A percentile compares a stretch with the other conserved stretches of the same genome.
These are phyloP conservation scores for Mamestra configurata DNA, from an alignment of 1,140 invertebrate species.

Conservation along the genomic window DNA sequence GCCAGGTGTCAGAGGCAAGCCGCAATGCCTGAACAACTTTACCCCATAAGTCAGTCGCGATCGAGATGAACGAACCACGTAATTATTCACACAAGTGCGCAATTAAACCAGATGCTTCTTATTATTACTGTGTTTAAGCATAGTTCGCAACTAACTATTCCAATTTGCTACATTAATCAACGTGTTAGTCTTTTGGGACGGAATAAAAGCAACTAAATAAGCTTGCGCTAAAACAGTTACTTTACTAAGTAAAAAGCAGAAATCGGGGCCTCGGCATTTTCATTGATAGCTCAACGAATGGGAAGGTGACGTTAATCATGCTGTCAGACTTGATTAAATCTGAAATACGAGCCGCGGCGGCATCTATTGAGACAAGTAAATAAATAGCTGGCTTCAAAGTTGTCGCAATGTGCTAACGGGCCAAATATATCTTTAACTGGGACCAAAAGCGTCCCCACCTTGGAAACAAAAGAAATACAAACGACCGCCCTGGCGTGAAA, in stretches of 20 bases:
- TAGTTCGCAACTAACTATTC: slow-evolving; percentile 28
- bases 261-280: slow-evolving; percentile 52
- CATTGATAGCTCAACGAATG: slow-evolving; percentile 67
- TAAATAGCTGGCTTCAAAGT: slow-evolving; percentile 76
- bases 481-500: slow-evolving; percentile 73
- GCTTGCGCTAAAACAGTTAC: slow-evolving; percentile 30
- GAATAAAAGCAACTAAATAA: slow-evolving; percentile 35
- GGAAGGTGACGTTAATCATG: slow-evolving; percentile 76
- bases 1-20: slow-evolving; percentile 72
- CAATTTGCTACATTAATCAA: slow-evolving; percentile 34
- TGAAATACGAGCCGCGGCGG: slow-evolving; percentile 74
- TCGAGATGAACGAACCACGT: slow-evolving; percentile 63
- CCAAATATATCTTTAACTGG: slow-evolving; percentile 72
- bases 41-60: slow-evolving; percentile 70
- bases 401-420: slow-evolving; percentile 73
- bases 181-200: slow-evolving; percentile 21
- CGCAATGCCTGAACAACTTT: slow-evolving; percentile 68
- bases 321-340: slow-evolving; percentile 81
- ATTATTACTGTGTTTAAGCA: slow-evolving; percentile 43
- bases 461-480: slow-evolving; percentile 77
- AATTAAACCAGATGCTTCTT: slow-evolving; percentile 46
- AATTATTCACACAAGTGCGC: slow-evolving; percentile 49
- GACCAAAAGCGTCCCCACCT: slow-evolving; percentile 69
- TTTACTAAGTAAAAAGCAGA: slow-evolving; percentile 37
- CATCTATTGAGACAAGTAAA: slow-evolving; percentile 78